phyloP scores from a whole-genome alignment of 1,140 invertebrate species.

The Drosophila teissieri region DNA sequence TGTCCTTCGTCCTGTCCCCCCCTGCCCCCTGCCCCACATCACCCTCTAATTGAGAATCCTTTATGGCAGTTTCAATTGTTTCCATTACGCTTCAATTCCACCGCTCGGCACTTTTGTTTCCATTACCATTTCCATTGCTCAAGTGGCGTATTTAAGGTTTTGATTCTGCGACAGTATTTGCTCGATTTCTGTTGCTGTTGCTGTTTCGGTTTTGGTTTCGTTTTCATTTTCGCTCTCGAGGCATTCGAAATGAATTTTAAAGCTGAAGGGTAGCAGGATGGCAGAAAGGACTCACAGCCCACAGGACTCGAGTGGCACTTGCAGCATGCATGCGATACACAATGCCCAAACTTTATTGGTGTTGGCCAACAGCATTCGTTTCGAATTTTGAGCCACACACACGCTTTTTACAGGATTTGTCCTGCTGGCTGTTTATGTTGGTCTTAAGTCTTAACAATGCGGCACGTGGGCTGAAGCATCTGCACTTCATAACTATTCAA shows the following conservation, averaged over 20 bases:
- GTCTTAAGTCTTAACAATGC: slow-evolving; percentile 59
- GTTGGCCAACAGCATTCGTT: slow-evolving; percentile 66
- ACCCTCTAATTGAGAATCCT: slow-evolving; percentile 79
- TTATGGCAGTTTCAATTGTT: slow-evolving; percentile 83
- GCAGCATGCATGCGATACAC: slow-evolving; percentile 61
- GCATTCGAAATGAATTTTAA: slow-evolving; percentile 61
- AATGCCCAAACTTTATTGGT: slow-evolving; percentile 64
- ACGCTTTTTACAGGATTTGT: slow-evolving; percentile 4
- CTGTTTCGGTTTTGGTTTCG: slow-evolving; percentile 25
- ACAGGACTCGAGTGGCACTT: slow-evolving; percentile 67
- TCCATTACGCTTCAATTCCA: slow-evolving; percentile 78
- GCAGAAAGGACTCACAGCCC: slow-evolving; percentile 13
- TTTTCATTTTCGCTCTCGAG: slow-evolving; percentile 26
- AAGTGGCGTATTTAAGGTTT: slow-evolving; percentile 83
- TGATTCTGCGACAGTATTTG: slow-evolving; percentile 79
- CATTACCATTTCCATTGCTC: slow-evolving; percentile 68
- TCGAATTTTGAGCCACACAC: slow-evolving; percentile 10
- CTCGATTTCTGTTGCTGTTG: slow-evolving; percentile 39
- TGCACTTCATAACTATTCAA: slow-evolving; percentile 33
- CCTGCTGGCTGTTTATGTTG: slow-evolving; percentile 63
- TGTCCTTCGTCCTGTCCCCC: neutral
- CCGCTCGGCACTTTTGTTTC: slow-evolving; percentile 70
- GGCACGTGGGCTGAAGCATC: slow-evolving; percentile 66
- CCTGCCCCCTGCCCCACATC: neutral
- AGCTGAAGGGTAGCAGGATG: slow-evolving; percentile 26